phyloP scores from a whole-genome alignment of 2,797 vertebrate genomes.

The Coilia nasus region DNA sequence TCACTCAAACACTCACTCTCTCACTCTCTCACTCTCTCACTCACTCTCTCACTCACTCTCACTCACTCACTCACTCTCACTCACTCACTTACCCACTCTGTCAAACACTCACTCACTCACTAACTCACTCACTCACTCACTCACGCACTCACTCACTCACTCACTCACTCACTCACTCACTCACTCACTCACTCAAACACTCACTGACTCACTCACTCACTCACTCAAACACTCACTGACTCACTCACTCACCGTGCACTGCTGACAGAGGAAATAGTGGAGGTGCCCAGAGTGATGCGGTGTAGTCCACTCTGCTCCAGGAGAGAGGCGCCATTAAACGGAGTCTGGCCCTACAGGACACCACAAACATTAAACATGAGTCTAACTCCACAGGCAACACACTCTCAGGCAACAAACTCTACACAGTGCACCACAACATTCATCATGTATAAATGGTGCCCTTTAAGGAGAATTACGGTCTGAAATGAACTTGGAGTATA shows the following conservation, averaged over 20 bases:
- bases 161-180: background rate
- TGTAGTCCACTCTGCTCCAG: conserved; percentile 97
- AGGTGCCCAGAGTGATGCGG: conserved; percentile 95
- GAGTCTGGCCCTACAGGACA: conserved; percentile 80
- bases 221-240: conserved; percentile 42
- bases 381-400: conserved; percentile 19
- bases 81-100: background rate
- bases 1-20: background rate
- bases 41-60: background rate
- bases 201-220: background rate
- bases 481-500: too few species aligned
- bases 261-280: conserved; percentile 97
- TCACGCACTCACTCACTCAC: background rate
- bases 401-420: background rate
- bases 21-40: background rate
- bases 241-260: conserved; percentile 83
- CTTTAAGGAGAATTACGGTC: too few species aligned
- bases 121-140: background rate
- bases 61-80: background rate
- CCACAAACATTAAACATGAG: background rate
- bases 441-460: too few species aligned
- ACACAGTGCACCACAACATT: background rate
- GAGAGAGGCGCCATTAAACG: conserved; percentile 93
- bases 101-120: background rate
- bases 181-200: background rate